phyloP scores from a whole-genome alignment of 2,113 vertebrate genomes.

The Noctilio leporinus region DNA sequence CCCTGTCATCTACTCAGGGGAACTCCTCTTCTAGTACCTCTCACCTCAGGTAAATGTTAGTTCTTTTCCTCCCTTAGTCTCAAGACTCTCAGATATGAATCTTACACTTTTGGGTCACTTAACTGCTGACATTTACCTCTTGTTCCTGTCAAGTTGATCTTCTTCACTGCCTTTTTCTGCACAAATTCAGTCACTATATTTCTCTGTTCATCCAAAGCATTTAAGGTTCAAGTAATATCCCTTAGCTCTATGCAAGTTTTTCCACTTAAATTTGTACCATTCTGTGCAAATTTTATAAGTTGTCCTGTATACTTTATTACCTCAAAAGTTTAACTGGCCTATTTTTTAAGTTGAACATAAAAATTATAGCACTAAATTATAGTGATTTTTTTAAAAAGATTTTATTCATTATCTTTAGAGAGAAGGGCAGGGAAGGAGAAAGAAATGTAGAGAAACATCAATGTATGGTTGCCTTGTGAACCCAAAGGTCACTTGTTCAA shows the following conservation, averaged over 20 bases:
- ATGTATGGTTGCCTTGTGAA: too few species aligned
- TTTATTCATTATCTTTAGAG: too few species aligned
- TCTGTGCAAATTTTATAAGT: not conserved
- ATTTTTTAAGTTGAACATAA: not conserved
- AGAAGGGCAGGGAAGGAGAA: too few species aligned
- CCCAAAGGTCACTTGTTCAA: too few species aligned
- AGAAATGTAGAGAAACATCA: too few species aligned
- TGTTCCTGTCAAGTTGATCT: not conserved
- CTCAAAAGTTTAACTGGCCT: not conserved
- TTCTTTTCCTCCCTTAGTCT: not conserved
- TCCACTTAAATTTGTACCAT: not conserved
- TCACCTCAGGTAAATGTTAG: not conserved
- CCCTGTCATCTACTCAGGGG: not conserved
- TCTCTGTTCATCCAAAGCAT: not conserved
- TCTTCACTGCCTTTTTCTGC: not conserved
- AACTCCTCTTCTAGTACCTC: not conserved
- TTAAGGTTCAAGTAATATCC: not conserved
- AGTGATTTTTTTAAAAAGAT: too few species aligned
- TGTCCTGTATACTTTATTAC: not conserved
- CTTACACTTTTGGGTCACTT: not conserved
- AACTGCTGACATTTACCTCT: not conserved
- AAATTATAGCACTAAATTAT: not conserved
- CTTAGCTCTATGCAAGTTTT: not conserved
- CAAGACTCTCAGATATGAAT: not conserved
- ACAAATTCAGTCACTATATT: not conserved